Conservation (phyloP, 2,797 vertebrate genomes). For the Geotrypetes seraphini region DNA sequence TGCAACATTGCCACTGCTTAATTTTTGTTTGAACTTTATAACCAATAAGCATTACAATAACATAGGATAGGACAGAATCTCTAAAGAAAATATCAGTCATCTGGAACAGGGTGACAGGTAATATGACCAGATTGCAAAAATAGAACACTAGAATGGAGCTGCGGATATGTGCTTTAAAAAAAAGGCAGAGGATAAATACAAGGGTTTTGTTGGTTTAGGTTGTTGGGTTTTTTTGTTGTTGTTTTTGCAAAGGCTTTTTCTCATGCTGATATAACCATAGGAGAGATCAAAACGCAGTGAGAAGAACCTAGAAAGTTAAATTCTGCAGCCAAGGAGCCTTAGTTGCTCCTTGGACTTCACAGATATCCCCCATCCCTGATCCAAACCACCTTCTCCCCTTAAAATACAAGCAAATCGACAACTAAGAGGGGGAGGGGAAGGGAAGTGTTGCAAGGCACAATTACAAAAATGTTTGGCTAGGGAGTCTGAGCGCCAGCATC, state of each 20-base stretch:
- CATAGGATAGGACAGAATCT: conserved; percentile 51
- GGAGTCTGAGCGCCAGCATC: neutral
- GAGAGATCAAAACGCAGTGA: too few relatives aligned
- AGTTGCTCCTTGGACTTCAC: too few relatives aligned
- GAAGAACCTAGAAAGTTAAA: too few relatives aligned
- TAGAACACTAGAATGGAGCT: conserved; percentile 4
- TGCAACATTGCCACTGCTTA: conserved; percentile 73
- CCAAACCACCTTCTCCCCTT: too few relatives aligned
- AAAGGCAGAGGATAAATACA: neutral
- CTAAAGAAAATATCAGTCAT: conserved; percentile 52
- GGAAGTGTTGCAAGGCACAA: too few relatives aligned
- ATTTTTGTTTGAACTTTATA: conserved; percentile 69
- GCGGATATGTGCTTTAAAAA: neutral
- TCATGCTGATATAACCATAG: conserved; percentile 4
- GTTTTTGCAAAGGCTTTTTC: conserved; percentile 1
- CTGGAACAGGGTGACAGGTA: conserved; percentile 41
- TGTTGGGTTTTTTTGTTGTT: conserved; percentile 1
- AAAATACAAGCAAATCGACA: too few relatives aligned
- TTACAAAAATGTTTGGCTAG: neutral
- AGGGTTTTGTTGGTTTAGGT: too few relatives aligned
- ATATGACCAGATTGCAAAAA: conserved; percentile 19
- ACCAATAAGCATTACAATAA: conserved; percentile 68
- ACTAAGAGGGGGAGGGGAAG: too few relatives aligned
- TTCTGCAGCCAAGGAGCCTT: too few relatives aligned
- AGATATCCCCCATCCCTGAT: too few relatives aligned